phyloP scores from a whole-genome alignment of 2,888 invertebrate genomes.

The Nomada lathburiana region DNA sequence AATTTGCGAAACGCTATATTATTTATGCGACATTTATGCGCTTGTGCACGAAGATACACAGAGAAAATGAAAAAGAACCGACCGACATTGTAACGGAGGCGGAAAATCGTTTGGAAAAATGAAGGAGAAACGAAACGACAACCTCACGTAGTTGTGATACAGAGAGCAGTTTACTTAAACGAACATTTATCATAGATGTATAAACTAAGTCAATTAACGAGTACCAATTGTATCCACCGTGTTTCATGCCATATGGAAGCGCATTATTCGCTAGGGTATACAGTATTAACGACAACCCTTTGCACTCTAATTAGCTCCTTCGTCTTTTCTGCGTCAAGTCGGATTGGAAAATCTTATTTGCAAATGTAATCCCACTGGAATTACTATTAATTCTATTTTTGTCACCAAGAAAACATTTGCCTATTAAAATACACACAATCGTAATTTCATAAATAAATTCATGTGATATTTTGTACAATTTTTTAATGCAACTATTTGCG shows the following conservation, averaged over 20 bases:
- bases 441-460: too few species aligned
- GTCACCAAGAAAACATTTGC: too few species aligned
- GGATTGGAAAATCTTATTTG: too few species aligned
- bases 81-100: background rate
- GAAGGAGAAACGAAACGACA: background rate
- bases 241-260: slow-evolving; percentile 39
- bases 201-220: slow-evolving; percentile 77
- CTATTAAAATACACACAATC: too few species aligned
- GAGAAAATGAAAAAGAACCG: background rate
- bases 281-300: slow-evolving; percentile 46
- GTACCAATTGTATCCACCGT: slow-evolving; percentile 60
- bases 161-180: slow-evolving; percentile 49
- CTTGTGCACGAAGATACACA: slow-evolving; percentile 15
- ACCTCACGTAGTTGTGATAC: slow-evolving; percentile 61
- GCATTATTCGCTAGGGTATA: slow-evolving; percentile 41
- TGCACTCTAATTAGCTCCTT: too few species aligned
- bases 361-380: too few species aligned
- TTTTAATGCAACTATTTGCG: too few species aligned
- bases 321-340: too few species aligned
- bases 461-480: too few species aligned
- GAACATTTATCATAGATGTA: slow-evolving; percentile 64
- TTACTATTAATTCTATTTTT: too few species aligned
- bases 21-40: slow-evolving; percentile 56
- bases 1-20: slow-evolving; percentile 17
- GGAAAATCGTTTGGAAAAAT: background rate